Conservation (phyloP, 2,113 vertebrate genomes). For the Notarius lentiginosus region DNA sequence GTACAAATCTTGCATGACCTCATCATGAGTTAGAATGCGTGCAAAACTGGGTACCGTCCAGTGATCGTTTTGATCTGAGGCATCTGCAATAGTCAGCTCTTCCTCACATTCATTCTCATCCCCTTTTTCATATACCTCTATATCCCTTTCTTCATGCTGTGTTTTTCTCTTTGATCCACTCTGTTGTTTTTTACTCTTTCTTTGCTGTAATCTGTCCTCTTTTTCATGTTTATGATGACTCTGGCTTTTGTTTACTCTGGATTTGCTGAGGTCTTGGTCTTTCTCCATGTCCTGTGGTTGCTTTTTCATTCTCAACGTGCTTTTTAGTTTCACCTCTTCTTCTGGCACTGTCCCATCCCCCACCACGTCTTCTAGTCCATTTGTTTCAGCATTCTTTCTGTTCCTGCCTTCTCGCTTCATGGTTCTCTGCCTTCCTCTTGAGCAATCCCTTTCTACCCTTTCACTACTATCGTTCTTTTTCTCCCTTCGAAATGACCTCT, state of each 20-base stretch:
- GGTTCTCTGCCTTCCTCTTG: constrained; percentile 33
- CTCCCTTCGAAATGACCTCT: constrained; percentile 36
- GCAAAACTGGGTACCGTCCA: constrained; percentile 84
- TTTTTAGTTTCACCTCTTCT: constrained; percentile 25
- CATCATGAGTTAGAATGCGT: constrained; percentile 73
- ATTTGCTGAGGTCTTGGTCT: constrained; percentile 33
- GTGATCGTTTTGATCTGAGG: constrained; percentile 62
- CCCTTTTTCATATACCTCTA: constrained; percentile 22
- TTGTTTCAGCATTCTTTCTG: constrained; percentile 26
- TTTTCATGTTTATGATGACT: constrained; percentile 11
- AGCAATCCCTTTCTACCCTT: not conserved
- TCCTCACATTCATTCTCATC: constrained; percentile 14
- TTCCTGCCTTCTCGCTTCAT: constrained; percentile 40
- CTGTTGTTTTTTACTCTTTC: constrained; percentile 49
- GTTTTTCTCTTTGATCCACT: constrained; percentile 46
- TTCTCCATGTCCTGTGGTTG: constrained; percentile 4
- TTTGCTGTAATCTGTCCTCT: constrained; percentile 44
- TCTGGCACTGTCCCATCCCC: not conserved
- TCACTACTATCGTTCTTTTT: constrained; percentile 30
- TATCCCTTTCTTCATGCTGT: constrained; percentile 30
- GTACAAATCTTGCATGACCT: constrained; percentile 66
- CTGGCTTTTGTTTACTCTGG: constrained; percentile 5
- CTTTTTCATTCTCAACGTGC: constrained; percentile 30
- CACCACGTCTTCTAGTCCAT: not conserved
- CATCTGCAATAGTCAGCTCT: constrained; percentile 41